Base-by-base conservation (phyloP, 1,140 invertebrate genomes). In the Rhynchophorus ferrugineus region DNA sequence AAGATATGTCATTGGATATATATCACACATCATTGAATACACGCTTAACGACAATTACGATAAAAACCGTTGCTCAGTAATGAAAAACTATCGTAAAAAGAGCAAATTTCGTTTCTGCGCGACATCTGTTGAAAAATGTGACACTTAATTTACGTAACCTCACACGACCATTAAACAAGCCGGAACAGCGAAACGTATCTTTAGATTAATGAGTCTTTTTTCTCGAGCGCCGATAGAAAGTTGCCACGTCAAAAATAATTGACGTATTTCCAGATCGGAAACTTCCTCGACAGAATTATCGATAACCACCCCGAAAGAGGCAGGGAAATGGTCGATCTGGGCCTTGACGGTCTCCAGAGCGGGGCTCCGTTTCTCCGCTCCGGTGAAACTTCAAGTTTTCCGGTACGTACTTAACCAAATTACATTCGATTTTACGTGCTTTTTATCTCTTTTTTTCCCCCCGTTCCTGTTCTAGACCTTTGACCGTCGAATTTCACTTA, bases 301-400 rank as follows among this genome's bases (percentile, higher is more conserved):
- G 3, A 72, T 79, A 20, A 63, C 68, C 11, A 74, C 77, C 0
- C 78, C 78, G 0, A 69, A 71, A 6, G 76, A 78, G 62, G 73
- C 78, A 0, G 78, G 78, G 1, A 73, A 77, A 54, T 81, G 78
- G 78, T 75, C 76, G 0, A 66, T 80, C 0, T 78, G 77, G 72
- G 76, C 75, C 2, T 62, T 81, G 0, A 75, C 74, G 0, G 63
- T 78, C 0, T 74, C 77, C 1, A 69, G 68, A 3, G 64, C 60
- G 1, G 67, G 66, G 3, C 70, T 80, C 2, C 67, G 77, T 17
- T 77, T 79, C 64, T 79, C 78, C 0, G 68, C 73, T 0, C 74
- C 77, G 0, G 68, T 71, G 3, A 70, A 69, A 9, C 67, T 81
- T 29, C 72, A 74, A 54, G 78, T 80, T 3, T 78, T 79, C 61